Evolutionary conservation across 1,140 invertebrate species (phyloP), one percentile per base, ranked within the genome.

Genomic region (Steinernema khuongi): DNA sequence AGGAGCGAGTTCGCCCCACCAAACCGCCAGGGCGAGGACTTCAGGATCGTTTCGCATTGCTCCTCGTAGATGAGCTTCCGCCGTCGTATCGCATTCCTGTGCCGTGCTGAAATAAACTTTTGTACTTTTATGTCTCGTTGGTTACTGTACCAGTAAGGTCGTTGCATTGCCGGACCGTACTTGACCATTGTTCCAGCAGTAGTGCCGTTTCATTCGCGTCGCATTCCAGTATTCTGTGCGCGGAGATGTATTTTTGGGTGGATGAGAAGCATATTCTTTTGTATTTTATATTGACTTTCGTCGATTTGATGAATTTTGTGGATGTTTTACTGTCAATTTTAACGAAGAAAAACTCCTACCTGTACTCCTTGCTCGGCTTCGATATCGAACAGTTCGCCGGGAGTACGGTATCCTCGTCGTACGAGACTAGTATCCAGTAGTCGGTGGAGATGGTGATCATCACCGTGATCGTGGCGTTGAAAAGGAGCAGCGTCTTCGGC

Each of bases 91-190:
- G 44, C 68, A 1, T 67, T 67, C 26, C 74, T 43, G 60, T 75
- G 68, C 44, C 74, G 50, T 66, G 67, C 74, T 75, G n/a, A 30
- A 29, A 74, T 44, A 71, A 72, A 75, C 28, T 18, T 17, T 26
- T 73, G 31, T 32, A 71, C 18, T 2, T 69, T 29, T 72, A 2
- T 14, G 30, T 68, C 26, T 17, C 1, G 68, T 43, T 32, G 36
- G 19, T 31, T 19, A 22, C 4, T 30, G 18, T 31, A 72, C 74
- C 74, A 68, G 74, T 60, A 29, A 75, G 41, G 68, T 75, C 74
- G 66, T 75, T 75, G 41, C 74, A 75, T 75, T 75, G 74, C 1
- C 74, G 70, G 17, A 75, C 41, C 19, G 72, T 70, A 72, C 72
- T 75, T 29, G 74, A 60, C 32, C 72, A 71, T 50, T 75, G 74